Evolutionary conservation across 2,797 vertebrate genomes (phyloP).

Genomic region (Diplodus sargus): DNA sequence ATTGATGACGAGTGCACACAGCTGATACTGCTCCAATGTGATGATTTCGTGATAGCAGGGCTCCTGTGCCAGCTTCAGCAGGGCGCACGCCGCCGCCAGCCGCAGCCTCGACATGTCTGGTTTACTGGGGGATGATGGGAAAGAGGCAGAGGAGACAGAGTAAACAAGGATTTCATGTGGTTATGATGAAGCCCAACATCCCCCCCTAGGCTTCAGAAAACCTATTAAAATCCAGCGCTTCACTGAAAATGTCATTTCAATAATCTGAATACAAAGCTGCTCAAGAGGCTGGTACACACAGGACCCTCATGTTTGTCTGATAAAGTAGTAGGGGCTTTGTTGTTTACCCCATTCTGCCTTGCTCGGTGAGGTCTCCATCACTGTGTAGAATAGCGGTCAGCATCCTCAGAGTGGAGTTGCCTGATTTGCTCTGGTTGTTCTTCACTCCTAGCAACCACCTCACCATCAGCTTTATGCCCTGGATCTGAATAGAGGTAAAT

Average conservation of each 20-base stretch:
- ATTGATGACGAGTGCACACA: slow-evolving; percentile 96
- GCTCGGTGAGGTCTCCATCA: slow-evolving; percentile 97
- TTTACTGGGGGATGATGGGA: slow-evolving; percentile 84
- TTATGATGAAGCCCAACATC: neutral
- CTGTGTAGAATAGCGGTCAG: slow-evolving; percentile 96
- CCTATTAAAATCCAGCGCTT: slow-evolving; percentile 9
- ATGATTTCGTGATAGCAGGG: slow-evolving; percentile 99
- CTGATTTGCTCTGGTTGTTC: slow-evolving; percentile 98
- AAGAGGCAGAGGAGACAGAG: neutral
- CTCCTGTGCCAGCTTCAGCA: slow-evolving; percentile 97
- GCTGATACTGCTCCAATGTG: slow-evolving; percentile 97
- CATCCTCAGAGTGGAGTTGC: slow-evolving; percentile 95
- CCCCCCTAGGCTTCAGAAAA: neutral
- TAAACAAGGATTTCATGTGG: slow-evolving; percentile 15
- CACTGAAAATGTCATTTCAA: slow-evolving; percentile 11
- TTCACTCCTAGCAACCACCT: slow-evolving; percentile 98
- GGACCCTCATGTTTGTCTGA: neutral
- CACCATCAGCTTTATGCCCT: slow-evolving; percentile 99
- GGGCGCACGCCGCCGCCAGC: slow-evolving; percentile 93
- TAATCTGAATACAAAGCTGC: neutral
- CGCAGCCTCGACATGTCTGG: slow-evolving; percentile 98
- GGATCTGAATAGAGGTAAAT: slow-evolving; percentile 84
- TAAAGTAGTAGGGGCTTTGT: neutral
- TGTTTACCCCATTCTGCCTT: slow-evolving; percentile 94
- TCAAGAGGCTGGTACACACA: neutral